These are phyloP conservation scores for Enteromius trimaculatus DNA, from an alignment of 2,797 vertebrate species.

Conservation along the genomic window DNA sequence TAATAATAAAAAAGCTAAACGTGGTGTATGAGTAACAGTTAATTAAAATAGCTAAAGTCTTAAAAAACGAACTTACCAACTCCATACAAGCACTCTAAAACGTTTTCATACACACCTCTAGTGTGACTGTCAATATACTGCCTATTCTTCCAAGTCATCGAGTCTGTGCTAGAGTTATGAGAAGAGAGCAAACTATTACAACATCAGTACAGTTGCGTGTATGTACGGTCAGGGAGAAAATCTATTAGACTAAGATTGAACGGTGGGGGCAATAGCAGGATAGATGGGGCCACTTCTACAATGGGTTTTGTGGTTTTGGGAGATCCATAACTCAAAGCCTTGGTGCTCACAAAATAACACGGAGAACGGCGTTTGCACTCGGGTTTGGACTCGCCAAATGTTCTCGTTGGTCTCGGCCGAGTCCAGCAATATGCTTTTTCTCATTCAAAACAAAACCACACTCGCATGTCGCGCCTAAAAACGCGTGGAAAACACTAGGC, in stretches of 20 bases:
- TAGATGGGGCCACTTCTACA: slow-evolving; percentile 24
- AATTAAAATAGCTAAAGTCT: background rate
- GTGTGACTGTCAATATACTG: background rate
- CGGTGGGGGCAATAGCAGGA: slow-evolving; percentile 22
- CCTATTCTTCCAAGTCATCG: background rate
- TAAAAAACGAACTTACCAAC: background rate
- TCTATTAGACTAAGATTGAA: slow-evolving; percentile 52
- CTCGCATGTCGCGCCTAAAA: too few relatives aligned
- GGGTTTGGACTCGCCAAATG: too few relatives aligned
- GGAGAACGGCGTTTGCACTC: too few relatives aligned
- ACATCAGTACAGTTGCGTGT: slow-evolving; percentile 6
- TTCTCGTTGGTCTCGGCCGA: too few relatives aligned
- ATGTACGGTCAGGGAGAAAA: slow-evolving; percentile 19
- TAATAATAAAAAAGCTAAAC: background rate
- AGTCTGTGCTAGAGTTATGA: slow-evolving; percentile 5
- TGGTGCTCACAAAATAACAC: slow-evolving; percentile 10
- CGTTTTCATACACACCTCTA: background rate
- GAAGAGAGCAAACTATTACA: background rate
- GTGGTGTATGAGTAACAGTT: background rate
- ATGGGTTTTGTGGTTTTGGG: slow-evolving; percentile 39
- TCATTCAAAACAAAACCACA: too few relatives aligned
- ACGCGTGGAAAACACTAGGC: too few relatives aligned
- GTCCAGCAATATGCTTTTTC: too few relatives aligned
- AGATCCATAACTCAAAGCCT: slow-evolving; percentile 53
- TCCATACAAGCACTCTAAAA: background rate